phyloP scores from a whole-genome alignment of 2,113 vertebrate genomes.

The Indicator indicator region DNA sequence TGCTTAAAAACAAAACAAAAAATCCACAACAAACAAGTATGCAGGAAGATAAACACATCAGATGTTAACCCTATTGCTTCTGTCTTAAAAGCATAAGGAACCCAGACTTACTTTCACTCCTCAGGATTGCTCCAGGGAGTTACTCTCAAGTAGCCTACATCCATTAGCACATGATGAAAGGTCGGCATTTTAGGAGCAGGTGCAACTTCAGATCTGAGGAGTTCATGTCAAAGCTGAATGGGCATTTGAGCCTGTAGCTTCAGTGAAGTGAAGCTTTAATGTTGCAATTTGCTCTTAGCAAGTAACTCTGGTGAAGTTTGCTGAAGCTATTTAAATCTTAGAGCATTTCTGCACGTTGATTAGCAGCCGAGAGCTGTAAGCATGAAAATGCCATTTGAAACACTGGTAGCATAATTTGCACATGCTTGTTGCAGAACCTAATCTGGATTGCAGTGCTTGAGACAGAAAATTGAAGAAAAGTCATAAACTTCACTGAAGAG shows the following conservation, averaged over 20 bases:
- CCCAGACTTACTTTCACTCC: not conserved
- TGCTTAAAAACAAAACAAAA: not conserved
- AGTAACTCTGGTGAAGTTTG: not conserved
- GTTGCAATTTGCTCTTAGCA: not conserved
- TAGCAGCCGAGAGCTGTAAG: not conserved
- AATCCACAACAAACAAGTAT: not conserved
- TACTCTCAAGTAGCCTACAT: not conserved
- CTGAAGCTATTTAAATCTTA: not conserved
- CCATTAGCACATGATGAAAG: not conserved
- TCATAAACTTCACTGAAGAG: not conserved
- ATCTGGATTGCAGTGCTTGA: not conserved
- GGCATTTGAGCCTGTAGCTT: not conserved
- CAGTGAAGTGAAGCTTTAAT: not conserved
- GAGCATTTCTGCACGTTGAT: not conserved
- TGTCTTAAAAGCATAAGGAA: not conserved
- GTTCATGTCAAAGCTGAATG: not conserved
- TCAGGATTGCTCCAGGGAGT: not conserved
- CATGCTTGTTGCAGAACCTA: not conserved
- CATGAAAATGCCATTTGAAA: conserved; percentile 11
- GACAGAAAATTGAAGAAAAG: not conserved
- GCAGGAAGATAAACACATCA: not conserved
- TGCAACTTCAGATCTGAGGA: not conserved
- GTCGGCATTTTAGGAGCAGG: not conserved
- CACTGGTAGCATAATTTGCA: not conserved
- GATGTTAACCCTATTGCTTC: not conserved